Conservation (phyloP, 2,797 vertebrate species). For the Helostoma temminkii region DNA sequence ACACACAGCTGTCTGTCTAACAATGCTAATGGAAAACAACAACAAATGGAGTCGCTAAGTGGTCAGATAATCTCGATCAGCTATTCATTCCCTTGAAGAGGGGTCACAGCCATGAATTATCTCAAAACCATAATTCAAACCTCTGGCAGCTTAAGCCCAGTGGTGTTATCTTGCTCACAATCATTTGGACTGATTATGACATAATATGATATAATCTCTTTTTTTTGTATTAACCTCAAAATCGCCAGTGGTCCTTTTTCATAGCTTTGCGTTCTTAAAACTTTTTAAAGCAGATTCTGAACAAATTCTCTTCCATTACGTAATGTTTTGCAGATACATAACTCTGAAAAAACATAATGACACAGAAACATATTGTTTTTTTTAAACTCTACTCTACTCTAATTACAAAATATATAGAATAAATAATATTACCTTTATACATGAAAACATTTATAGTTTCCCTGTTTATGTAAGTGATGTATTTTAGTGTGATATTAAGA, state of each 20-base stretch:
- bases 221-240: conserved; percentile 46
- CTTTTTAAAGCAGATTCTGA: conserved; percentile 25
- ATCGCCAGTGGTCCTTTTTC: conserved; percentile 14
- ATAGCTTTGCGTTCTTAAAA: conserved; percentile 5
- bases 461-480: too few species aligned
- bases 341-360: conserved; percentile 8
- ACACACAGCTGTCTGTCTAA: conserved; percentile 8
- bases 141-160: conserved; percentile 63
- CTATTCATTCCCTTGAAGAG: conserved; percentile 43
- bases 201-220: too few species aligned
- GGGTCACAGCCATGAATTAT: conserved; percentile 67
- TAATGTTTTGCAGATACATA: conserved; percentile 20
- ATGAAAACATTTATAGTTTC: neutral
- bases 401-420: too few species aligned
- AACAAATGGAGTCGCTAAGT: conserved; percentile 39
- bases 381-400: neutral
- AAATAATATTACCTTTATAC: neutral
- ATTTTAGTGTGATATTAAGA: neutral
- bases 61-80: conserved; percentile 59
- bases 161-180: conserved; percentile 11
- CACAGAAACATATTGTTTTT: neutral
- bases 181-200: too few species aligned
- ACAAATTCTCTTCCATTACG: conserved; percentile 7
- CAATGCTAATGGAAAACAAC: neutral
- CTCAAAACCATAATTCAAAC: conserved; percentile 62